Conservation (phyloP, 2,888 invertebrate genomes). For the Pachliopta kotzebuea region DNA sequence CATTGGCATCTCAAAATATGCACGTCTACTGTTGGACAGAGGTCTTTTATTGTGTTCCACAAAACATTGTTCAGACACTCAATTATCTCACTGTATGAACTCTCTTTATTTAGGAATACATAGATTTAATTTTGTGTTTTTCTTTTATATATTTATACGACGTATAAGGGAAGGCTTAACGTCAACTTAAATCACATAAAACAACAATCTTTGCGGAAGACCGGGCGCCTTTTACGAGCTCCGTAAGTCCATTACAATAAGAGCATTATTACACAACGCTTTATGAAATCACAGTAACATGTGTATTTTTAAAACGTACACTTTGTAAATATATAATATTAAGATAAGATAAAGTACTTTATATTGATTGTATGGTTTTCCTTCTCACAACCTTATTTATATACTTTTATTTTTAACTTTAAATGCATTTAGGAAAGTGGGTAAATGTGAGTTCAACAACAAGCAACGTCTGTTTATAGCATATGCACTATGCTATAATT, state of each 20-base stretch:
- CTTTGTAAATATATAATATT: background rate
- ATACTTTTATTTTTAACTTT: no score
- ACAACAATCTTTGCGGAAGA: conserved; percentile 12
- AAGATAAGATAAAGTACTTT: background rate
- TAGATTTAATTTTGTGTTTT: background rate
- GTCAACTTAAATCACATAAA: conserved; percentile 9
- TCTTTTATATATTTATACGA: background rate
- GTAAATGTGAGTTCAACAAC: no score
- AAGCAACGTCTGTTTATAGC: no score
- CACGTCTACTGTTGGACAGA: no score
- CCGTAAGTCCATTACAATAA: conserved; percentile 25
- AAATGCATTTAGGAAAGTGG: no score
- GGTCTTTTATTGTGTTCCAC: no score
- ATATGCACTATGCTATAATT: no score
- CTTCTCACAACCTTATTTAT: no score
- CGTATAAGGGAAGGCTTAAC: background rate
- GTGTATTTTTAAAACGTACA: conserved; percentile 10
- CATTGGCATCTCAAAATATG: no score
- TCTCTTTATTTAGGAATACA: background rate
- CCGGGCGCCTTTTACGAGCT: conserved; percentile 7
- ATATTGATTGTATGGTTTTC: background rate
- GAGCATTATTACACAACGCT: conserved; percentile 27
- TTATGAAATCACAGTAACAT: conserved; percentile 5
- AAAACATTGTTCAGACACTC: no score
- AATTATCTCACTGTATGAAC: no score